Evolutionary conservation across 2,888 invertebrate genomes (phyloP).

Genomic region (Dasypolia templi): DNA sequence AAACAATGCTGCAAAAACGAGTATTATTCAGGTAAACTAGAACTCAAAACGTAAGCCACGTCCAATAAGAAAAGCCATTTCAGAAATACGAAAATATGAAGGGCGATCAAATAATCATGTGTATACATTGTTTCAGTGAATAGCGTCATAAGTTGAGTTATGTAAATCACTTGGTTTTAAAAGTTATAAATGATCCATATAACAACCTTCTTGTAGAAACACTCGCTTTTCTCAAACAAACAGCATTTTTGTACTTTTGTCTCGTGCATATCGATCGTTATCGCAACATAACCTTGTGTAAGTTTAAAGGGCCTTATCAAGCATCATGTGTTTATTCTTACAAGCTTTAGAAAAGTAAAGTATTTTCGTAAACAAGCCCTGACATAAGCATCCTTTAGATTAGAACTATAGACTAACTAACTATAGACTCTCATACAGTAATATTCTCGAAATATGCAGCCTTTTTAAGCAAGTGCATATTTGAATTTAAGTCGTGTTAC

Average conservation of each 20-base stretch:
- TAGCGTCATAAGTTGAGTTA: conserved; percentile 21
- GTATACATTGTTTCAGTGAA: conserved; percentile 26
- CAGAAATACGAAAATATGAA: conserved; percentile 53
- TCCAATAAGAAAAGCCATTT: conserved; percentile 57
- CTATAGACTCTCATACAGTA: conserved; percentile 57
- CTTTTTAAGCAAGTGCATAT: conserved; percentile 80
- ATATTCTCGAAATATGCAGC: conserved; percentile 70
- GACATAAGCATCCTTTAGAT: conserved; percentile 37
- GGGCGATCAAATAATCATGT: conserved; percentile 35
- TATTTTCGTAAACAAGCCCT: conserved; percentile 15
- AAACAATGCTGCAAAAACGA: background rate
- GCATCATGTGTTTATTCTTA: background rate
- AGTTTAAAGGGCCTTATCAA: conserved; percentile 1
- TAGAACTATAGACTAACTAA: conserved; percentile 34
- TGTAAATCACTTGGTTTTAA: conserved; percentile 36
- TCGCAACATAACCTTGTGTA: background rate
- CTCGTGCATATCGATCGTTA: background rate
- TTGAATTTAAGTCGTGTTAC: conserved; percentile 81
- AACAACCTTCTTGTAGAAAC: background rate
- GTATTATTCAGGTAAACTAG: background rate
- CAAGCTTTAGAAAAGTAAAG: conserved; percentile 13
- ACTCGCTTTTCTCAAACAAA: background rate
- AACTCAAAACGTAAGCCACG: conserved; percentile 40
- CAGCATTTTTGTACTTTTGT: background rate
- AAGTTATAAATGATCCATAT: conserved; percentile 18